A percentile compares a stretch with the other conserved stretches of the same genome.
These are phyloP conservation scores for Coptodon bakossiorum DNA, from an alignment of 2,113 vertebrate species.

Conservation along the genomic window DNA sequence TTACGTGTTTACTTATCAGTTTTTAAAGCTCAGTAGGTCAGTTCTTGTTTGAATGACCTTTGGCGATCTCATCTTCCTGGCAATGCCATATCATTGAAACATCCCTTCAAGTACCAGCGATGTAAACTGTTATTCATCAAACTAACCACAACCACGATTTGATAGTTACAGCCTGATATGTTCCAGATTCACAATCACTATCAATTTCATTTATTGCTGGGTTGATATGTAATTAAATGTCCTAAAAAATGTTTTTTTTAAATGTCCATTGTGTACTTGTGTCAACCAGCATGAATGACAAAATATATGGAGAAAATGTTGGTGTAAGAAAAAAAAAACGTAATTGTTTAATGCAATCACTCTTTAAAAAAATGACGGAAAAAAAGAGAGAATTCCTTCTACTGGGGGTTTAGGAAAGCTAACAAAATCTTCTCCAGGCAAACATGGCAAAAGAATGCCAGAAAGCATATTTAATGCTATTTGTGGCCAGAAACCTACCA, in stretches of 20 bases:
- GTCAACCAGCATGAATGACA: neutral
- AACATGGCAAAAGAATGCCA: conserved; percentile 45
- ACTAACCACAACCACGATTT: neutral
- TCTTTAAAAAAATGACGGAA: neutral
- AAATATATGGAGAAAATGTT: neutral
- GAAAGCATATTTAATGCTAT: conserved; percentile 45
- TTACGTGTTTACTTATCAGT: conserved; percentile 33
- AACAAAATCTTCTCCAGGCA: conserved; percentile 28
- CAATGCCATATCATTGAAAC: neutral
- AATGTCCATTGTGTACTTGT: neutral
- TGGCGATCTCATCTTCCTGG: conserved; percentile 4
- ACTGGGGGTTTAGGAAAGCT: neutral
- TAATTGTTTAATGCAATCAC: neutral
- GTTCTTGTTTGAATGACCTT: conserved; percentile 35
- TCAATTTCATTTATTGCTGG: neutral
- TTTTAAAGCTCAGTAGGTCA: conserved; percentile 23
- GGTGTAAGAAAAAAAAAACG: neutral
- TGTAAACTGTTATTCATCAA: neutral
- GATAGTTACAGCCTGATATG: neutral
- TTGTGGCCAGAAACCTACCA: conserved; percentile 17
- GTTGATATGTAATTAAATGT: neutral
- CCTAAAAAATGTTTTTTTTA: neutral
- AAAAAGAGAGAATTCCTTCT: neutral
- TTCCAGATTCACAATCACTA: neutral
- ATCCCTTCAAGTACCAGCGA: neutral